Evolutionary conservation across 1,140 invertebrate genomes (phyloP), one percentile per base, ranked within the genome.

Genomic region (Parapsyche elsis): DNA sequence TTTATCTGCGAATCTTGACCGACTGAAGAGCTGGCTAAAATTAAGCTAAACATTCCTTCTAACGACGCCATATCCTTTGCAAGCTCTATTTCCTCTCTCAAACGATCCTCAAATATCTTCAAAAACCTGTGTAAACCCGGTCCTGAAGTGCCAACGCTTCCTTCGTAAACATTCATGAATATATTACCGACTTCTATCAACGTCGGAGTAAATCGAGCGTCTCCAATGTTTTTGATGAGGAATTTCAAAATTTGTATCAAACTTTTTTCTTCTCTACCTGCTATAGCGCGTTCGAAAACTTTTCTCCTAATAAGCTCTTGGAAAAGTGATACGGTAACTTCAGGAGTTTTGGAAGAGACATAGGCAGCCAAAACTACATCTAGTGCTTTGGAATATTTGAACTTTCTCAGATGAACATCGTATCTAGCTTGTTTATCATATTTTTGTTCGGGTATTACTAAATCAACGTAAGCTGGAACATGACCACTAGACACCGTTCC

Each of bases 251-350:
- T 89, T 74, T 87, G 85, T 7, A 89, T 86, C 19, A 97, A 85
- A 38, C 91, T 90, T 83, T 93, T 92, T 64, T 92, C 91, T 80
- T 93, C 90, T 84, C 94, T 89, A 16, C 92, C 92, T 45, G 91
- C 89, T 4, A 97, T 87, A 2, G 96, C 95, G 81, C 91, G 89
- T 83, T 90, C 86, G 44, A 96, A 86, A n/a, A 92, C 93, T 86
- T 93, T 91, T 49, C 95, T 91, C 85, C 94, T 91, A 14, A 94
- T 92, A 45, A 98, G 87, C 88, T 99, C 97, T 86, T 96, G 94
- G 81, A 98, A 90, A 4, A 98, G 87, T 71, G 92, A 91, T 64
- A 97, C 91, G 1, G 95, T 94, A 30, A 93, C 89, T 84, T 96
- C 93, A 2, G 97, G 96, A 59, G 88, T 90, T 85, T 92, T 93